phyloP scores from a whole-genome alignment of 30 jellyfish, hydroid and myxozoan genomes.

The Cassiopea andromeda region DNA sequence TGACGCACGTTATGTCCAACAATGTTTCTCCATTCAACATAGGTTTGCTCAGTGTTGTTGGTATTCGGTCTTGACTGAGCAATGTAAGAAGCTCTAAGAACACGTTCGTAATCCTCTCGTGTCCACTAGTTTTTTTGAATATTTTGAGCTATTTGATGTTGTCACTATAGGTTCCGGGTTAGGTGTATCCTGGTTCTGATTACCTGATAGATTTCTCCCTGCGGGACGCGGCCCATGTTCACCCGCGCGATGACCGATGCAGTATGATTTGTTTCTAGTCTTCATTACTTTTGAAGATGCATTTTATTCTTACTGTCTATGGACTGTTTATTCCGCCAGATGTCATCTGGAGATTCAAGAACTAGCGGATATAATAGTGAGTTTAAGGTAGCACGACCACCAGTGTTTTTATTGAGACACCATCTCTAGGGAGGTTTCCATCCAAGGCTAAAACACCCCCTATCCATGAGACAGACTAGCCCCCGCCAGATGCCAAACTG shows the following conservation, averaged over 20 bases:
- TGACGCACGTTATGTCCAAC: not conserved
- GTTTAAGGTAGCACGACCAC: not conserved
- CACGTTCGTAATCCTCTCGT: not conserved
- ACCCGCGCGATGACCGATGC: conserved; percentile 67
- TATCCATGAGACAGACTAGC: not conserved
- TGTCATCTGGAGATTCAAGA: not conserved
- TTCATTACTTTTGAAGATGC: not conserved
- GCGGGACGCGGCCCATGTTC: conserved; percentile 59
- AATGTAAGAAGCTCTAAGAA: not conserved
- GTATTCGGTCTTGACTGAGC: not conserved
- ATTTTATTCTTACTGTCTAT: conserved; percentile 2
- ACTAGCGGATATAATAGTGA: not conserved
- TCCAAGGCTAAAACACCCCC: not conserved
- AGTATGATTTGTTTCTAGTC: conserved; percentile 15
- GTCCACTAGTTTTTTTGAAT: not conserved
- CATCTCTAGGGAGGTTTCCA: not conserved
- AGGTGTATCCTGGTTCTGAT: conserved; percentile 29
- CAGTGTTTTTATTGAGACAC: not conserved
- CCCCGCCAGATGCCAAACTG: not conserved
- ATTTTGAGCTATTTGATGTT: conserved; percentile 19
- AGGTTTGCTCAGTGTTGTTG: conserved; percentile 13
- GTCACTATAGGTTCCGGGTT: conserved; percentile 13
- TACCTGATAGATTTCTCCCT: conserved; percentile 28
- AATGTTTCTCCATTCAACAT: conserved; percentile 4
- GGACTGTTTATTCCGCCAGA: not conserved